These are phyloP conservation scores for Aphrocallistes beatrix DNA, from an alignment of 37 sponge, comb jelly and placozoan species.

Conservation along the genomic window DNA sequence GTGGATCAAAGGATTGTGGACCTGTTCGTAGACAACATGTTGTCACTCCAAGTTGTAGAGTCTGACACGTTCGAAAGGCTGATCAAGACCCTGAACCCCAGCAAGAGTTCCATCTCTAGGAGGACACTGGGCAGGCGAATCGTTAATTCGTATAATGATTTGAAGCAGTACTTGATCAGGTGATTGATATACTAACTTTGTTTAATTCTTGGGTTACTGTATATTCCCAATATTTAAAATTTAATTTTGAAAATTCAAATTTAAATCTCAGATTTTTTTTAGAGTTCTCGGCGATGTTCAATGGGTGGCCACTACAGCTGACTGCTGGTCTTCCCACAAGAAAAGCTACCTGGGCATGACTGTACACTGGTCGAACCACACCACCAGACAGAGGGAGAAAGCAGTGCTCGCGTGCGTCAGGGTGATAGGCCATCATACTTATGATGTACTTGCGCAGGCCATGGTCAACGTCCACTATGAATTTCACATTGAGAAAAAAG, in stretches of 20 bases:
- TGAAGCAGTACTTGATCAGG: not conserved
- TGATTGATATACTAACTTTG: not conserved
- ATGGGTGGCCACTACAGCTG: not conserved
- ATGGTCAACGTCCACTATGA: not conserved
- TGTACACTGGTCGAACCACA: not conserved
- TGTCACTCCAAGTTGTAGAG: not conserved
- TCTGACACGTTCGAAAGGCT: not conserved
- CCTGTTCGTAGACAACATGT: not conserved
- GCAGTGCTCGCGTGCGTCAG: not conserved
- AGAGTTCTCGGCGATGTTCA: not conserved
- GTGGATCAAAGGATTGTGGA: not conserved
- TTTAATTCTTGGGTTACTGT: not conserved
- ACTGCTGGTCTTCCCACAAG: not conserved
- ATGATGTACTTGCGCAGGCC: not conserved
- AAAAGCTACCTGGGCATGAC: not conserved
- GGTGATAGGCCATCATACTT: not conserved
- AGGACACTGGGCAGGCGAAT: not conserved
- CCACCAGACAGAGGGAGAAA: not conserved
- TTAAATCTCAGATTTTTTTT: not conserved
- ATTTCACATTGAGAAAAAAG: not conserved
- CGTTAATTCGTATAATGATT: not conserved
- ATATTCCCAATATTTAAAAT: too few relatives aligned
- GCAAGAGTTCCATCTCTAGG: not conserved
- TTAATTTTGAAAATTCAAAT: not conserved
- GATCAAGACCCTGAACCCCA: not conserved